Percentiles rank a stretch among this genome's conserved stretches.
Evolutionary conservation across 2,113 vertebrate genomes (phyloP).

Genomic region (Alethe castanea): DNA sequence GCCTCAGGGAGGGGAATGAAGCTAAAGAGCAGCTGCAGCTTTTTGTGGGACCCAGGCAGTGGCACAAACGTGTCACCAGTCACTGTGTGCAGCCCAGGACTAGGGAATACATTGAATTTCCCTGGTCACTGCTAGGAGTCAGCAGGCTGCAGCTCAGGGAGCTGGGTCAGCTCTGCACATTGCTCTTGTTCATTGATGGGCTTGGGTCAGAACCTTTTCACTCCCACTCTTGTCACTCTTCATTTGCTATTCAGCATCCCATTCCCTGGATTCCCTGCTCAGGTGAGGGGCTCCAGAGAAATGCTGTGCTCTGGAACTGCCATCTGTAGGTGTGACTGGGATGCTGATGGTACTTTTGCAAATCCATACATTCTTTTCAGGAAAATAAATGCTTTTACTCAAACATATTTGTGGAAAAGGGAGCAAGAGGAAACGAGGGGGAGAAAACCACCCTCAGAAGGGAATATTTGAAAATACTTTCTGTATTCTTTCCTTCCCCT

Average conservation of each 20-base stretch:
- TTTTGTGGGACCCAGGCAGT: neutral
- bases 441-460: accelerated
- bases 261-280: neutral
- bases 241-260: neutral
- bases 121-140: neutral
- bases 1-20: neutral
- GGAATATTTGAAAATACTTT: neutral
- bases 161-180: neutral
- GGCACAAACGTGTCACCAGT: neutral
- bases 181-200: neutral
- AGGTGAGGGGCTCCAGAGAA: neutral
- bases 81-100: neutral
- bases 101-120: neutral
- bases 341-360: neutral
- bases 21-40: neutral
- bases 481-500: neutral
- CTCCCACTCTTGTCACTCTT: neutral
- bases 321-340: neutral
- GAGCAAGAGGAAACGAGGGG: neutral
- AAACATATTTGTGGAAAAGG: neutral
- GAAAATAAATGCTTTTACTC: neutral
- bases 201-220: neutral
- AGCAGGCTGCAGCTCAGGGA: neutral
- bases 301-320: neutral
- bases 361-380: accelerated